A percentile compares a stretch with the other conserved stretches of the same genome.
phyloP scores from a whole-genome alignment of 2,797 vertebrate species.

The Catostomus latipinnis region DNA sequence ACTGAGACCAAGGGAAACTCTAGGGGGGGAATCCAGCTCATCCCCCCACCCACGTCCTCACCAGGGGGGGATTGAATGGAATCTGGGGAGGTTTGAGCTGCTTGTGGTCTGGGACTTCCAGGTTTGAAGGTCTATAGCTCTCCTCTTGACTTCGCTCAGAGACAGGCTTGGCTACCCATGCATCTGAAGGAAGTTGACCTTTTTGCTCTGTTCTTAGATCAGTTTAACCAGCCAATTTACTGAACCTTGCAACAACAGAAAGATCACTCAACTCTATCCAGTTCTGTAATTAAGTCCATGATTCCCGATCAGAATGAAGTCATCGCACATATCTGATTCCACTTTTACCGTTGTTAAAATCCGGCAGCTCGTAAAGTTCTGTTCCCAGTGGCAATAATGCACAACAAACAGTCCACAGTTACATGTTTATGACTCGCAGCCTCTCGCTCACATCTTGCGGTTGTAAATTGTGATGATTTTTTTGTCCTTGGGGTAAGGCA shows the following conservation, averaged over 20 bases:
- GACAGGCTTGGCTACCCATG: slow-evolving; percentile 46
- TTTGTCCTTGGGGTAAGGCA: not conserved
- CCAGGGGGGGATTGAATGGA: slow-evolving; percentile 15
- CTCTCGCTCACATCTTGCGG: slow-evolving; percentile 21
- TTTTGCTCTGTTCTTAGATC: slow-evolving; percentile 7
- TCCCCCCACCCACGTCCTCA: slow-evolving; percentile 44
- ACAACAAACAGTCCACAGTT: slow-evolving; percentile 50
- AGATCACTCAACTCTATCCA: not conserved
- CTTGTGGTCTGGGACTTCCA: slow-evolving; percentile 47
- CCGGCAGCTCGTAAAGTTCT: slow-evolving; percentile 63
- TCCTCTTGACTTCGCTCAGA: slow-evolving; percentile 20
- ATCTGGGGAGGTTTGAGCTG: slow-evolving; percentile 29
- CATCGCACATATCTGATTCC: slow-evolving; percentile 70
- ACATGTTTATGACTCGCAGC: slow-evolving; percentile 12
- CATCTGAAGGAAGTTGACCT: not conserved
- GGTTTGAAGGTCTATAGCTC: slow-evolving; percentile 2
- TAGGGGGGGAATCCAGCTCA: slow-evolving; percentile 37
- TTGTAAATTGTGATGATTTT: slow-evolving; percentile 18
- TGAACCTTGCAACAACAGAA: not conserved
- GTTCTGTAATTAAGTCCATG: not conserved
- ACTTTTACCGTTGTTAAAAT: slow-evolving; percentile 71
- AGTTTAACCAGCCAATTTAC: not conserved
- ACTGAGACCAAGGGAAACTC: slow-evolving; percentile 41
- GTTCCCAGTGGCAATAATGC: slow-evolving; percentile 66
- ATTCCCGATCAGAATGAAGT: slow-evolving; percentile 69